Conservation (phyloP, 2,797 vertebrate species). For the Sciaenops ocellatus region DNA sequence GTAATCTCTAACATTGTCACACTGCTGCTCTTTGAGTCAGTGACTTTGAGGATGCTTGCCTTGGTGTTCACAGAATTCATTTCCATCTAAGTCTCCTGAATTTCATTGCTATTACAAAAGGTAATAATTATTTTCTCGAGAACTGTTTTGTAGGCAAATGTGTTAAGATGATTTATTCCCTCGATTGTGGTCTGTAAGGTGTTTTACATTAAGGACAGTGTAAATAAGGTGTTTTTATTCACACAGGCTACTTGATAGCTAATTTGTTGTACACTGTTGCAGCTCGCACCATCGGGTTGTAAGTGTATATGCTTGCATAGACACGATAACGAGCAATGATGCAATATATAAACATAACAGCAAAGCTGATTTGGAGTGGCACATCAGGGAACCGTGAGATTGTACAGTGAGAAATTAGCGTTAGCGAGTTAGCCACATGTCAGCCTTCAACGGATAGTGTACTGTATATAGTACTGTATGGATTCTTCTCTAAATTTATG, state of each 20-base stretch:
- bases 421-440: no score
- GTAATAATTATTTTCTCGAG: neutral
- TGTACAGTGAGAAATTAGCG: no score
- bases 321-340: neutral
- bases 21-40: conserved; percentile 2
- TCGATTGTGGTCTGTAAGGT: neutral
- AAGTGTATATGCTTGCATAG: neutral
- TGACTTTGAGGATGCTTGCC: neutral
- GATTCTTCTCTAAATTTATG: neutral
- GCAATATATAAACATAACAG: neutral
- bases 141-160: conserved; percentile 6
- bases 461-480: neutral
- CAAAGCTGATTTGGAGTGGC: neutral
- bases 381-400: neutral
- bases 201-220: conserved; percentile 1
- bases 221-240: conserved; percentile 7
- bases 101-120: neutral
- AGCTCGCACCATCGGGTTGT: neutral
- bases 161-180: neutral
- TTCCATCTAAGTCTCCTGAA: neutral
- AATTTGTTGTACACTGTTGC: conserved; percentile 4
- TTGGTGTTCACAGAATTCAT: neutral
- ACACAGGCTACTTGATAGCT: no score
- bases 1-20: conserved; percentile 4
- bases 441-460: neutral